These are phyloP conservation scores for Squalus acanthias DNA, from an alignment of 2,797 vertebrate genomes.

Conservation along the genomic window DNA sequence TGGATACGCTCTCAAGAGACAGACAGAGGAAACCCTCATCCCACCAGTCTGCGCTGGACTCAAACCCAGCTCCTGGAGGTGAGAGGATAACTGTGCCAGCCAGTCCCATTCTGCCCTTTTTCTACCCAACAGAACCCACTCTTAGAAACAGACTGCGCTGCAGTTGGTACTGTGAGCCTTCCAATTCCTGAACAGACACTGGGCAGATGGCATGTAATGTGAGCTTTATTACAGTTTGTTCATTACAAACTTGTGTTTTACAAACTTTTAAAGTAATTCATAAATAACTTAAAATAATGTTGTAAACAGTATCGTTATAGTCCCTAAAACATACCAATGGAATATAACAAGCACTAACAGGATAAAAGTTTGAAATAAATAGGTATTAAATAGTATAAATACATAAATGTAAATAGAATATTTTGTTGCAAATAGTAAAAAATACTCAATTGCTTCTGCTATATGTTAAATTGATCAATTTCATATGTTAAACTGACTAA, in stretches of 20 bases:
- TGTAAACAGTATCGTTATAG: background rate
- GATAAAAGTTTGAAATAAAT: background rate
- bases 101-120: background rate
- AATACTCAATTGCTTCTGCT: background rate
- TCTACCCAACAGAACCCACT: background rate
- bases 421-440: background rate
- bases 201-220: background rate
- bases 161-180: background rate
- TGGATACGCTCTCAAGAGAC: background rate
- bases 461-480: background rate
- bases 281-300: background rate
- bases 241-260: background rate
- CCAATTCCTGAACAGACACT: background rate
- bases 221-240: constrained; percentile 19
- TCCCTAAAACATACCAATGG: background rate
- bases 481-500: background rate
- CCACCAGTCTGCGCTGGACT: background rate
- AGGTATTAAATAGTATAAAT: background rate
- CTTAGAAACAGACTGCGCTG: background rate
- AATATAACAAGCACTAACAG: background rate
- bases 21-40: background rate
- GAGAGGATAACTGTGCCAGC: background rate
- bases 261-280: background rate
- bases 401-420: background rate
- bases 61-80: background rate